Evolutionary conservation across 2,888 invertebrate genomes (phyloP).

Genomic region (Aproaerema taeniolella): DNA sequence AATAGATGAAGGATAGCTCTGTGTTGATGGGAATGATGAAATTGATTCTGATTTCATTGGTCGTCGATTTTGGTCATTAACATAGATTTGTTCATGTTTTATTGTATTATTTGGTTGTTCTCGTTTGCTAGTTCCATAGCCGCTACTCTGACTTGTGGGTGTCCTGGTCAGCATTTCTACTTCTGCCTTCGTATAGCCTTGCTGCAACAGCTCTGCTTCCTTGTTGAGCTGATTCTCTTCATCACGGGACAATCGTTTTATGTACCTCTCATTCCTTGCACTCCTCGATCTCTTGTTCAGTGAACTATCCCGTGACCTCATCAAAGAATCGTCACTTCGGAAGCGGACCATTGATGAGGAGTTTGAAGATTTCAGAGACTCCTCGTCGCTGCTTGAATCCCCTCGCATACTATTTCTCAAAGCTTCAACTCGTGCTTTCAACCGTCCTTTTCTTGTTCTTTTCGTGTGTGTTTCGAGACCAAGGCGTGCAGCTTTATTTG

Average conservation of each 20-base stretch:
- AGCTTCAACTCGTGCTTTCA: conserved; percentile 83
- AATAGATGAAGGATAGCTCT: conserved; percentile 73
- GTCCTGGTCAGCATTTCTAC: conserved; percentile 75
- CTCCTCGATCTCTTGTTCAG: conserved; percentile 81
- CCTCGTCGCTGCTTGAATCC: conserved; percentile 84
- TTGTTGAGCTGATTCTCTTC: conserved; percentile 78
- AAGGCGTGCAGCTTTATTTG: conserved; percentile 58
- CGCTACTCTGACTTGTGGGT: conserved; percentile 70
- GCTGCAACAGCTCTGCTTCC: conserved; percentile 72
- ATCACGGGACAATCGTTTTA: conserved; percentile 84
- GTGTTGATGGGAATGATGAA: conserved; percentile 72
- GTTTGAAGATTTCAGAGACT: conserved; percentile 80
- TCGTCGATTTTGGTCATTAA: conserved; percentile 49
- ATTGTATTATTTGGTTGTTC: conserved; percentile 66
- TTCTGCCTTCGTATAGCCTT: conserved; percentile 70
- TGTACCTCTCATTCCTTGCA: conserved; percentile 88
- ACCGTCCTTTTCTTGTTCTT: conserved; percentile 75
- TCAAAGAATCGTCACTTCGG: conserved; percentile 83
- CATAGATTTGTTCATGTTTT: conserved; percentile 44
- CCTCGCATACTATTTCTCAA: conserved; percentile 78
- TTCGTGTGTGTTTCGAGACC: conserved; percentile 71
- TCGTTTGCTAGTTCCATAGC: conserved; percentile 66
- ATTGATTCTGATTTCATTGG: conserved; percentile 69
- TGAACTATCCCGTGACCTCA: conserved; percentile 76
- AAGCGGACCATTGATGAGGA: conserved; percentile 81